Evolutionary conservation across 2,888 invertebrate species (phyloP).

Genomic region (Ferdinandea cuprea): DNA sequence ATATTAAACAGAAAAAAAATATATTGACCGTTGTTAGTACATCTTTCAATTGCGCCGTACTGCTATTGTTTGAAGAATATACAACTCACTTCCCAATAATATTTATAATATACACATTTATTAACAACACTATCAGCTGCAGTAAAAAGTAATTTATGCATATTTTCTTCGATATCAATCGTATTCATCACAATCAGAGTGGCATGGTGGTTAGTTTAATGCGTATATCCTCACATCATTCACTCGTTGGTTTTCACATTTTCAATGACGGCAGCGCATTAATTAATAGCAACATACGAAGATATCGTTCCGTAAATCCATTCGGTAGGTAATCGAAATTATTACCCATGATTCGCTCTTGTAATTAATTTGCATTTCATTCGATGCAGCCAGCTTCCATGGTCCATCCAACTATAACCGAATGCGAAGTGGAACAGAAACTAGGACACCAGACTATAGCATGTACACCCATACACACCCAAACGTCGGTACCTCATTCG

Average conservation of each 20-base stretch:
- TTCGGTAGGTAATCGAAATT: constrained; percentile 46
- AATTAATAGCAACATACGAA: constrained; percentile 38
- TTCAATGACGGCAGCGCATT: constrained; percentile 5
- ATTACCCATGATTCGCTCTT: constrained; percentile 50
- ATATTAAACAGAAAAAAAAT: no score
- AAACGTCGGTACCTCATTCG: not conserved
- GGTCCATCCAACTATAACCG: not conserved
- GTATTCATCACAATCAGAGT: constrained; percentile 7
- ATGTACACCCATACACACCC: not conserved
- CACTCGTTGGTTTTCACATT: constrained; percentile 11
- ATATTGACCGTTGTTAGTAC: no score
- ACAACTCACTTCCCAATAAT: no score
- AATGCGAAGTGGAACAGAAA: constrained; percentile 3
- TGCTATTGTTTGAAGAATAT: no score
- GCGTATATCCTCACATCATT: constrained; percentile 3
- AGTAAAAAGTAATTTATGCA: not conserved
- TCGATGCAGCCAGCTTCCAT: constrained; percentile 6
- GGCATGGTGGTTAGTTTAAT: not conserved
- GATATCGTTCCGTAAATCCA: constrained; percentile 34
- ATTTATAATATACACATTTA: no score
- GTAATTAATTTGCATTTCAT: constrained; percentile 67
- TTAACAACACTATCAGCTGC: not conserved
- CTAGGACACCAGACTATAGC: constrained; percentile 33
- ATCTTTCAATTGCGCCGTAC: no score
- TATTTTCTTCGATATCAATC: constrained; percentile 1